phyloP scores from a whole-genome alignment of 2,113 vertebrate genomes.

The Odobenus rosmarus region DNA sequence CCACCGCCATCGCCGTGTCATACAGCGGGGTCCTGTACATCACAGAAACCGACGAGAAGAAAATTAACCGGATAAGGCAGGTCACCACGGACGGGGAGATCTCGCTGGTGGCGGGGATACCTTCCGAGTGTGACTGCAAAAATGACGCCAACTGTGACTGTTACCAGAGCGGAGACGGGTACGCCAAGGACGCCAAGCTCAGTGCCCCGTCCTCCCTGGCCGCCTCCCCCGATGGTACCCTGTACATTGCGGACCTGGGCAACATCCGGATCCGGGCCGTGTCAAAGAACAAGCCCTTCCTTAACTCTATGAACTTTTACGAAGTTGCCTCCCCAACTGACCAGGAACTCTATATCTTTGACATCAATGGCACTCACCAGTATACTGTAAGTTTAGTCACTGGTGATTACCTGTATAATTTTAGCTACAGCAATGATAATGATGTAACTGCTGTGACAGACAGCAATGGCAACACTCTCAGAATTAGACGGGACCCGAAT shows the following conservation, averaged over 20 bases:
- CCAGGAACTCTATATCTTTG: conserved; percentile 98
- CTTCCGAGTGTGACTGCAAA: conserved; percentile 97
- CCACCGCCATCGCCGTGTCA: conserved; percentile 94
- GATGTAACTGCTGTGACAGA: conserved; percentile 95
- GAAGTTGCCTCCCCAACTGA: conserved; percentile 96
- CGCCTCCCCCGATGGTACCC: conserved; percentile 94
- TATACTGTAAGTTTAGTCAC: conserved; percentile 97
- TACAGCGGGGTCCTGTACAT: conserved; percentile 95
- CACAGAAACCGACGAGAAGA: conserved; percentile 96
- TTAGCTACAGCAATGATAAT: conserved; percentile 97
- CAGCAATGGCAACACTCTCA: conserved; percentile 95
- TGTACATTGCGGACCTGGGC: conserved; percentile 97
- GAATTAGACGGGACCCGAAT: conserved; percentile 94
- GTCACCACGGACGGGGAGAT: conserved; percentile 98
- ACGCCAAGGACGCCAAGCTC: conserved; percentile 97
- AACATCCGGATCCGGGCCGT: conserved; percentile 97
- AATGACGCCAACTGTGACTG: conserved; percentile 99
- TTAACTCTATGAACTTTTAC: conserved; percentile 90
- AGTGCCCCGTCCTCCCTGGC: conserved; percentile 96
- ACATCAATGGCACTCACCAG: conserved; percentile 96
- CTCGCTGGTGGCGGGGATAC: conserved; percentile 93
- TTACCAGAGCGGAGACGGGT: conserved; percentile 96
- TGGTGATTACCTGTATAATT: conserved; percentile 95
- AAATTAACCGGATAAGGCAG: conserved; percentile 95
- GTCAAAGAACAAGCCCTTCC: conserved; percentile 90